Conservation (phyloP, 2,797 vertebrate species). For the Neosilurus hyrtlii region DNA sequence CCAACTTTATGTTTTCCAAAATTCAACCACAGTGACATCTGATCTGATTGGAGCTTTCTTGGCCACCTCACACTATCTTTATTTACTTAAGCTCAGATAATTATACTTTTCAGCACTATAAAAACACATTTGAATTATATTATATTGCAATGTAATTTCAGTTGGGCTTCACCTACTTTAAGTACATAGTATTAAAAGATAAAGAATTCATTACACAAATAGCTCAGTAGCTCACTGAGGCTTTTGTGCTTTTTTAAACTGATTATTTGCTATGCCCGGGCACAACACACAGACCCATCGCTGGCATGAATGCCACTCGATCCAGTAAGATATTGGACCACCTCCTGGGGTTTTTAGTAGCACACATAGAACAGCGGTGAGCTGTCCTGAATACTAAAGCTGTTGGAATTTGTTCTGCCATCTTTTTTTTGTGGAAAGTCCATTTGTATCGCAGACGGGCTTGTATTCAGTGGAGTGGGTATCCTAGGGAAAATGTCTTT, state of each 20-base stretch:
- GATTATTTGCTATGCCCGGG: slow-evolving; percentile 15
- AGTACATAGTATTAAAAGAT: background rate
- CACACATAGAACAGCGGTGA: slow-evolving; percentile 30
- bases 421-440: slow-evolving; percentile 16
- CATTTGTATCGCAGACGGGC: slow-evolving; percentile 16
- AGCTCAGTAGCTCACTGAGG: background rate
- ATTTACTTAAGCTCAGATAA: background rate
- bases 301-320: slow-evolving; percentile 31
- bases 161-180: background rate
- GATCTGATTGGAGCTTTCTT: background rate
- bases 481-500: slow-evolving; percentile 25
- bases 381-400: slow-evolving; percentile 36
- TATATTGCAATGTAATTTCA: background rate
- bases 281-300: slow-evolving; percentile 7
- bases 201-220: slow-evolving; percentile 1
- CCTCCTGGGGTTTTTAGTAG: slow-evolving; percentile 34
- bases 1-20: background rate
- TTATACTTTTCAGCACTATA: background rate
- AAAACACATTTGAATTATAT: background rate
- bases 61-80: background rate
- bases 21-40: background rate
- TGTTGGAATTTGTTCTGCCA: slow-evolving; percentile 38
- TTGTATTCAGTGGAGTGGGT: slow-evolving; percentile 17
- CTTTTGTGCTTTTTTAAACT: slow-evolving; percentile 24
- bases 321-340: slow-evolving; percentile 34